Conservation (phyloP, 2,113 vertebrate genomes). For the Xenus cinereus region DNA sequence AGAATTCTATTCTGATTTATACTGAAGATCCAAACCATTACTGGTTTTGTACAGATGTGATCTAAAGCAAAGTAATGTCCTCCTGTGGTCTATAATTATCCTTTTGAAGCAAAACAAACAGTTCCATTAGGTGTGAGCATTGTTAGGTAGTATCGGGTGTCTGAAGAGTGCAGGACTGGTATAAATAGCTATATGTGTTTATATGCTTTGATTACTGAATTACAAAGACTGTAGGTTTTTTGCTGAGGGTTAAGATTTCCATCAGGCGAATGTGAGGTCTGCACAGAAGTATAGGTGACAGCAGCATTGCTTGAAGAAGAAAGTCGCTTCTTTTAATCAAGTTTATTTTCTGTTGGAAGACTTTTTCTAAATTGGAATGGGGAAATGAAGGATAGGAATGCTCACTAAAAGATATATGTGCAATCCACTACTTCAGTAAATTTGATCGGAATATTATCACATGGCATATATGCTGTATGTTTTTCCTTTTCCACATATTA, state of each 20-base stretch:
- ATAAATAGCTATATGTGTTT: background rate
- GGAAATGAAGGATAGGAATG: background rate
- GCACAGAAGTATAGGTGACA: background rate
- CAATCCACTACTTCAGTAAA: background rate
- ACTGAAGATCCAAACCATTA: background rate
- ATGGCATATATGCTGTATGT: background rate
- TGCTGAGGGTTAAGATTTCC: background rate
- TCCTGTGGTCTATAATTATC: background rate
- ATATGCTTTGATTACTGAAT: background rate
- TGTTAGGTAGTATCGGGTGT: background rate
- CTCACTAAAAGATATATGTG: background rate
- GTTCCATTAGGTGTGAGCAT: background rate
- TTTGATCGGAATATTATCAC: background rate
- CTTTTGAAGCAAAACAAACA: background rate
- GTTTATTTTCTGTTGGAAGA: background rate
- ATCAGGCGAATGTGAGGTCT: background rate
- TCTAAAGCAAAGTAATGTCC: background rate
- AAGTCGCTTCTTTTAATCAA: background rate
- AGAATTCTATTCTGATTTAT: background rate
- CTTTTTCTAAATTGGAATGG: background rate
- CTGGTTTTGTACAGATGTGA: background rate
- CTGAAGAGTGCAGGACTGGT: background rate
- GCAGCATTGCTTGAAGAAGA: background rate
- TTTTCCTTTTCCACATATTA: background rate
- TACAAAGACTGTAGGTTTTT: background rate